Evolutionary conservation across 2,797 vertebrate species (phyloP), one percentile per base, ranked within the genome.

Genomic region (Fundulus diaphanus): DNA sequence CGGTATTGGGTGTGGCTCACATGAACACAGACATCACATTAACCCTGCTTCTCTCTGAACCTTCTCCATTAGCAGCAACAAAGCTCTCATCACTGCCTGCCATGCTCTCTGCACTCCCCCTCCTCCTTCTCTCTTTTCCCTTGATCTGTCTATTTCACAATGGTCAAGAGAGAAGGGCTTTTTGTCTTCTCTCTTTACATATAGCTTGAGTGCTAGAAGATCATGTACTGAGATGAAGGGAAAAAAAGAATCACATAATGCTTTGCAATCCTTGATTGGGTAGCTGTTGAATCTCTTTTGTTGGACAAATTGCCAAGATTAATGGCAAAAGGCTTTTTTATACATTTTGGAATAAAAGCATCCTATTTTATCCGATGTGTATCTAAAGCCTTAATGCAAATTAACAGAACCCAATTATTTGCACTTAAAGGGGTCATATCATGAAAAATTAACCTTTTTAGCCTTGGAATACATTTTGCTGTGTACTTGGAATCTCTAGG

Each of bases 21-120:
- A 59, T 40, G 22, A 72, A 57, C 72, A 85, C 71, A 84, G 69
- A 84, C 85, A 86, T 82, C 82, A 70, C 89, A 90, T 92, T 86
- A 90, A 90, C 80, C 72, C 70, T 7, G 57, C 79, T 79, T 88
- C 81, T 80, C 83, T 68, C 66, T 20, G 75, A 86, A 87, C 82
- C 71, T 61, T 77, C 40, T 70, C 80, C 78, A 87, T 87, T 79
- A 87, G 70, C 67, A 13, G 63, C 63, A 67, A 67, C 63, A 67
- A 67, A 67, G 63, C 40, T 27, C 40, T 29, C 40, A 66, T 66
- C 63, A 67, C n/a, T 44, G 37, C 37, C 40, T 44, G 63, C 61
- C 35, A 70, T 8, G 65, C 40, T 69, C n/a, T 24, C 57, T 44
- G 11, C 5, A 0, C 44, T 42, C 44, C 52, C 68, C 52, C 66